These are phyloP conservation scores for Trematomus bernacchii DNA, from an alignment of 2,797 vertebrate species.

Conservation along the genomic window DNA sequence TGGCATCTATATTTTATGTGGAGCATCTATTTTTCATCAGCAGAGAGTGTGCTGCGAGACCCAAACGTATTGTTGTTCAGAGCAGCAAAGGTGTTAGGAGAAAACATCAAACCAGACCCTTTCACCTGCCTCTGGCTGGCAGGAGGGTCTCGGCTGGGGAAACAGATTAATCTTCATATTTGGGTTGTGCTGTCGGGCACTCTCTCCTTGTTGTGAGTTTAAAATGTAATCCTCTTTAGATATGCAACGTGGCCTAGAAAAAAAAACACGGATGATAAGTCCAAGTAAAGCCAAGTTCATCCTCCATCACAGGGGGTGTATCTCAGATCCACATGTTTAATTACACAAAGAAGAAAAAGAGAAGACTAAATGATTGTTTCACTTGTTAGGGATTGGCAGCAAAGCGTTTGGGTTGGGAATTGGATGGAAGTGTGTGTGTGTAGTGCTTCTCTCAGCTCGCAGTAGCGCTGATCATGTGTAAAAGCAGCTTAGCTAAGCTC, in stretches of 20 bases:
- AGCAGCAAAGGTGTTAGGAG: slow-evolving; percentile 55
- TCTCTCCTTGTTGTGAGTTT: slow-evolving; percentile 56
- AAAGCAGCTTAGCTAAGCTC: slow-evolving; percentile 71
- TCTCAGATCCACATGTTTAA: slow-evolving; percentile 33
- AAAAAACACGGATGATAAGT: slow-evolving; percentile 34
- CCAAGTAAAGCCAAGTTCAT: slow-evolving; percentile 32
- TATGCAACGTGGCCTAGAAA: slow-evolving; percentile 48
- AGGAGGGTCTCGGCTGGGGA: slow-evolving; percentile 48
- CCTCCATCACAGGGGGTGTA: slow-evolving; percentile 21
- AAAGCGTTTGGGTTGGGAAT: slow-evolving; percentile 27
- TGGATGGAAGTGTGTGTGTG: slow-evolving; percentile 47
- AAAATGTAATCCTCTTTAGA: slow-evolving; percentile 73
- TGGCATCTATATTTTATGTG: slow-evolving; percentile 69
- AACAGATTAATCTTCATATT: slow-evolving; percentile 73
- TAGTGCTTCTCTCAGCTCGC: slow-evolving; percentile 48
- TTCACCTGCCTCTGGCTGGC: slow-evolving; percentile 63
- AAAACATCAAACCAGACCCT: slow-evolving; percentile 41
- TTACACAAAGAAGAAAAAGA: slow-evolving; percentile 16
- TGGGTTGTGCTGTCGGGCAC: slow-evolving; percentile 51
- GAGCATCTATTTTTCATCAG: slow-evolving; percentile 71
- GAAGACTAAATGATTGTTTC: slow-evolving; percentile 19
- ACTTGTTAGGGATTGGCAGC: slow-evolving; percentile 50
- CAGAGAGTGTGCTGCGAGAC: slow-evolving; percentile 51
- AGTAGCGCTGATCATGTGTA: slow-evolving; percentile 58
- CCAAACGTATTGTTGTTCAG: slow-evolving; percentile 60